These are phyloP conservation scores for Phaethornis superciliosus DNA, from an alignment of 2,113 vertebrate species.

Conservation along the genomic window DNA sequence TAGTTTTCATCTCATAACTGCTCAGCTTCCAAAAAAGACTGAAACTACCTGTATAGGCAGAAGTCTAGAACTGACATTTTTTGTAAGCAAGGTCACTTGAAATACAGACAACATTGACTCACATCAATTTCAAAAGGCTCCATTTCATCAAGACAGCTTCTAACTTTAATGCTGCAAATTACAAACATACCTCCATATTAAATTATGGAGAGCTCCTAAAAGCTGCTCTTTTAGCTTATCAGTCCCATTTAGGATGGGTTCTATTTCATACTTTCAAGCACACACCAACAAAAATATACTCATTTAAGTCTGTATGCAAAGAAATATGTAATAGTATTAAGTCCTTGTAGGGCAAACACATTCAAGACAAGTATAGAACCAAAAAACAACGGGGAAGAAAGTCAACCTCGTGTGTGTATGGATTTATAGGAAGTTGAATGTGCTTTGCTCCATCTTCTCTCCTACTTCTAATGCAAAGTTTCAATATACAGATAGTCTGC, in stretches of 20 bases:
- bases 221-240: not conserved
- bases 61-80: not conserved
- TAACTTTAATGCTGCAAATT: not conserved
- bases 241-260: not conserved
- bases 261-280: not conserved
- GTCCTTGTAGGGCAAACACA: not conserved
- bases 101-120: not conserved
- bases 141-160: not conserved
- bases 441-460: not conserved
- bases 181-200: not conserved
- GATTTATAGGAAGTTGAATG: not conserved
- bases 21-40: not conserved
- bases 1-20: not conserved
- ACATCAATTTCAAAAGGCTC: not conserved
- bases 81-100: not conserved
- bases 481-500: not conserved
- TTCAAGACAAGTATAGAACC: not conserved
- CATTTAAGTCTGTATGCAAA: not conserved
- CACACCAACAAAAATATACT: not conserved
- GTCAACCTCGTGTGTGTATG: not conserved
- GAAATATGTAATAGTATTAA: not conserved
- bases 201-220: not conserved
- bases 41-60: not conserved
- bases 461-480: accelerated
- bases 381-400: not conserved